These are phyloP conservation scores for Bombus difficillimus DNA, from an alignment of 1,140 invertebrate species.

Conservation along the genomic window DNA sequence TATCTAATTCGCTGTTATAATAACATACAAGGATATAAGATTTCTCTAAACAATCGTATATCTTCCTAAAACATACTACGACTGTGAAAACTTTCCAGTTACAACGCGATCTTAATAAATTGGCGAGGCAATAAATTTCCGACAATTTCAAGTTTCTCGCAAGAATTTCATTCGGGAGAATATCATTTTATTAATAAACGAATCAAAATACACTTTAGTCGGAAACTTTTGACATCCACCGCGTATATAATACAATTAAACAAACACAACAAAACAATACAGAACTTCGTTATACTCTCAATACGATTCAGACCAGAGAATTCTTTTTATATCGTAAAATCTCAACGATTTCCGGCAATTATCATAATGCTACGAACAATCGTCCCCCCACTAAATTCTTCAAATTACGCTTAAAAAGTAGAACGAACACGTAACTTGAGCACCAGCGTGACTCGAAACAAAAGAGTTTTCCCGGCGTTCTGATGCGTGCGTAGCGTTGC, in stretches of 20 bases:
- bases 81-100: neutral
- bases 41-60: neutral
- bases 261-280: neutral
- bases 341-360: neutral
- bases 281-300: neutral
- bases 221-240: neutral
- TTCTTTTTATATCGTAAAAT: neutral
- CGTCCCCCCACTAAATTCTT: neutral
- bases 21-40: neutral
- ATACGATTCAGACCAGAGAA: neutral
- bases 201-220: neutral
- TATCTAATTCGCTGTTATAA: neutral
- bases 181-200: too few relatives aligned
- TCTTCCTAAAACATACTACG: neutral
- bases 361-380: neutral
- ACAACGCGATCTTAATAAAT: neutral
- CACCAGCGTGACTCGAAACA: slow-evolving; percentile 13
- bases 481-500: neutral
- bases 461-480: slow-evolving; percentile 6
- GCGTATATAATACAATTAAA: neutral
- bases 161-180: neutral
- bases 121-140: neutral
- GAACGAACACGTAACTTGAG: neutral
- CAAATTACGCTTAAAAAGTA: neutral
- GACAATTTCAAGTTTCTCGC: neutral